phyloP scores from a whole-genome alignment of 2,888 invertebrate species.

The Neoaliturus tenellus region DNA sequence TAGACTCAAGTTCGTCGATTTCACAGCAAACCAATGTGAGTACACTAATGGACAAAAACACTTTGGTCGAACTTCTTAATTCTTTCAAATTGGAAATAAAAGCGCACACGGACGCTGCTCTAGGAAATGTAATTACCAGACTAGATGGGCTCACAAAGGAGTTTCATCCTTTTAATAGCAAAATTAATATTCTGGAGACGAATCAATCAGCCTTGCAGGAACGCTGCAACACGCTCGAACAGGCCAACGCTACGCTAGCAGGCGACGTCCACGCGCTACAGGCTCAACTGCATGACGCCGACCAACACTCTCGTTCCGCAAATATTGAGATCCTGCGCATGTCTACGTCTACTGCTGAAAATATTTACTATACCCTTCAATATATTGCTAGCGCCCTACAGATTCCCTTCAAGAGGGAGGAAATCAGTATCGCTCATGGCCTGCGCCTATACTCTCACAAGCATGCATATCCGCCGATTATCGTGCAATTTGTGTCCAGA shows the following conservation, averaged over 20 bases:
- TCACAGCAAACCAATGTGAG: too few species aligned
- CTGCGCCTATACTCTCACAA: background rate
- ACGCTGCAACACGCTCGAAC: background rate
- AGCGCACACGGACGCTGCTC: background rate
- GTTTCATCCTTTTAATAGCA: background rate
- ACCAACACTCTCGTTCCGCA: background rate
- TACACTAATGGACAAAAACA: background rate
- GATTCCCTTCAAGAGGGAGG: constrained; percentile 1
- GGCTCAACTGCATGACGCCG: background rate
- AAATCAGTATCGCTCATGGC: constrained; percentile 28
- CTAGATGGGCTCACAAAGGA: background rate
- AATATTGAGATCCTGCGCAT: constrained; percentile 33
- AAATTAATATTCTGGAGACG: background rate
- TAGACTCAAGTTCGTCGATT: background rate
- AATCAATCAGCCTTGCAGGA: background rate
- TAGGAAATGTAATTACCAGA: background rate
- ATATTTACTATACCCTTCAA: background rate
- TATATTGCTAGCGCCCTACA: background rate
- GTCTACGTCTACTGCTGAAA: background rate
- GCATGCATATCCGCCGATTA: constrained; percentile 1
- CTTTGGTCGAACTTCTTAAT: too few species aligned
- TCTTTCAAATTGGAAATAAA: background rate
- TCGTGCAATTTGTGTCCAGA: constrained; percentile 6
- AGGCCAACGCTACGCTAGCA: background rate
- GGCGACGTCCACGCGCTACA: background rate